Conservation (phyloP, 2,888 invertebrate genomes). For the Amphipoea lucens region DNA sequence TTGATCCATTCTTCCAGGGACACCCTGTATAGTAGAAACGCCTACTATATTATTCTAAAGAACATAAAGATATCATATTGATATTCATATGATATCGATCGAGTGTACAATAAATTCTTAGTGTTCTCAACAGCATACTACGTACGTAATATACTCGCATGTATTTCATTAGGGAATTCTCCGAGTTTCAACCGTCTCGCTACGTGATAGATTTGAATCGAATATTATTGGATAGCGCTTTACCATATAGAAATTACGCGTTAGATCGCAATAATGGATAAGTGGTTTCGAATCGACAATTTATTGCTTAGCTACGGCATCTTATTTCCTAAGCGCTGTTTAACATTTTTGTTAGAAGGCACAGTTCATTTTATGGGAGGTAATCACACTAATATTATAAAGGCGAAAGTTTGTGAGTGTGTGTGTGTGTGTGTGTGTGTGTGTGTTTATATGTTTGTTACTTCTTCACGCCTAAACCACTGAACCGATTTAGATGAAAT, state of each 20-base stretch:
- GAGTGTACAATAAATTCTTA: constrained; percentile 5
- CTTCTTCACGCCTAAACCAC: no score
- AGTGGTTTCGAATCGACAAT: constrained; percentile 37
- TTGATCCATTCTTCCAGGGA: no score
- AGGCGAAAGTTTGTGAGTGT: no score
- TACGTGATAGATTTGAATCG: constrained; percentile 54
- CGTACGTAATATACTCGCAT: constrained; percentile 26
- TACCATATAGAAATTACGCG: constrained; percentile 39
- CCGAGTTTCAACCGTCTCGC: constrained; percentile 30
- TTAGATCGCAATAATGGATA: constrained; percentile 37
- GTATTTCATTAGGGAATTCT: constrained; percentile 54
- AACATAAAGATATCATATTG: background rate
- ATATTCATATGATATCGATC: background rate
- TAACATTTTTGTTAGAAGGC: constrained; percentile 10
- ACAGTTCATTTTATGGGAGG: constrained; percentile 12
- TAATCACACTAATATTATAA: no score
- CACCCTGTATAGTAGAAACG: background rate
- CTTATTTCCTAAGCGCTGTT: constrained; percentile 29
- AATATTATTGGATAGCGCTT: constrained; percentile 45
- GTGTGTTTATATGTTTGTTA: no score
- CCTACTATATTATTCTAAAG: background rate
- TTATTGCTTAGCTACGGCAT: constrained; percentile 37
- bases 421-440: no score
- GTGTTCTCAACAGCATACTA: constrained; percentile 11
- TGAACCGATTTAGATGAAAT: no score